These are phyloP conservation scores for Alviniconcha strummeri DNA, from an alignment of 2,888 invertebrate genomes.

Conservation along the genomic window DNA sequence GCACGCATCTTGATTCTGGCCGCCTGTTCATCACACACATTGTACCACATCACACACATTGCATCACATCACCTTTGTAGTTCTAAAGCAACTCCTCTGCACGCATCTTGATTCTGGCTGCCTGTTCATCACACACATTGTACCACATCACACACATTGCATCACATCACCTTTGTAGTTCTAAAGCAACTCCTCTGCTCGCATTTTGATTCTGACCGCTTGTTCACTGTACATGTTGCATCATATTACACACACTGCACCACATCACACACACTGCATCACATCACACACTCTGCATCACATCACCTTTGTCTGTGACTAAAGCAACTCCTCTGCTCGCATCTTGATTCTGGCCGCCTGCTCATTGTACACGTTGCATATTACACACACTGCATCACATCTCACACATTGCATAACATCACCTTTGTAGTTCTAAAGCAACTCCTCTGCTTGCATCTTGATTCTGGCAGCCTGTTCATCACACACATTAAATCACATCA, in stretches of 20 bases:
- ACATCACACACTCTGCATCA: conserved; percentile 79
- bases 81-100: conserved; percentile 83
- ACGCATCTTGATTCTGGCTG: conserved; percentile 75
- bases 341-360: conserved; percentile 73
- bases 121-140: conserved; percentile 48
- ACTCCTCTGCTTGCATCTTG: conserved; percentile 79
- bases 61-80: too few species aligned
- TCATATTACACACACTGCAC: conserved; percentile 69
- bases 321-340: conserved; percentile 82
- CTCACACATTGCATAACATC: not conserved
- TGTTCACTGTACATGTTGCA: conserved; percentile 37
- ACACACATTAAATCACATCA: not conserved
- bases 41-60: not conserved
- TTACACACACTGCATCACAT: too few species aligned
- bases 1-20: conserved; percentile 78
- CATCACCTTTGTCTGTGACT: conserved; percentile 75
- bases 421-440: conserved; percentile 79
- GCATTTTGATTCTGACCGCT: conserved; percentile 75
- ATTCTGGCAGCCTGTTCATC: conserved; percentile 70
- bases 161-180: conserved; percentile 76
- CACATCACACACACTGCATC: conserved; percentile 78
- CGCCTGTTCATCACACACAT: conserved; percentile 52
- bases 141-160: too few species aligned
- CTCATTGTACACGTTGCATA: not conserved
- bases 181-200: conserved; percentile 82